Evolutionary conservation across 2,797 vertebrate genomes (phyloP).

Genomic region (Pangasius larnaudii): DNA sequence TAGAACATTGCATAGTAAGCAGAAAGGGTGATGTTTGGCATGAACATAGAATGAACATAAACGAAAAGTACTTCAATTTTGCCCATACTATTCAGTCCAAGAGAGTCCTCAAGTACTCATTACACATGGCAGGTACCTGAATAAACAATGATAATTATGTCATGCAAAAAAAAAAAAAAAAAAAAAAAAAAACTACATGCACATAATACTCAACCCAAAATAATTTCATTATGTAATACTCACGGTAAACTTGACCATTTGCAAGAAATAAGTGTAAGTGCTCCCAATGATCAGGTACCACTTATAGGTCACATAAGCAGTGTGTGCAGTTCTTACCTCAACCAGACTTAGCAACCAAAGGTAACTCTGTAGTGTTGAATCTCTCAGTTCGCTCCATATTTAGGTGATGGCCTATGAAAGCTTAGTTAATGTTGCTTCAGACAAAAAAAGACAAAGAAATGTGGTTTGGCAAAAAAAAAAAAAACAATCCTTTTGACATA

Average conservation of each 20-base stretch:
- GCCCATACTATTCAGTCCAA: background rate
- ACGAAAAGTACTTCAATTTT: background rate
- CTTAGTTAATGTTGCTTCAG: background rate
- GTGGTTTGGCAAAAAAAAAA: no score
- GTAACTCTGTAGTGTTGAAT: background rate
- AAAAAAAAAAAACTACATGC: background rate
- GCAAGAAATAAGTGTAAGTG: no score
- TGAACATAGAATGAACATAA: background rate
- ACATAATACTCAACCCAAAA: background rate
- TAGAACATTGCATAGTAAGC: constrained; percentile 16
- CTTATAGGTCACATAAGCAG: background rate
- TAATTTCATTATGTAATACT: background rate
- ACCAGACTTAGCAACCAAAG: background rate
- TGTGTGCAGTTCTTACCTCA: background rate
- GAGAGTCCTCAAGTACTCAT: background rate
- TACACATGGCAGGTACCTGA: background rate
- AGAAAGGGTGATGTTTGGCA: constrained; percentile 32
- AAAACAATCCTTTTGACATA: background rate
- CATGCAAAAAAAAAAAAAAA: background rate
- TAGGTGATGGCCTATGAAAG: background rate
- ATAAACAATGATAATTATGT: background rate
- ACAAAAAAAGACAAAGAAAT: background rate
- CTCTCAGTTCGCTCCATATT: background rate
- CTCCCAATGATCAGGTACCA: background rate
- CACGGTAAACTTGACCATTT: background rate